A percentile compares a stretch with the other conserved stretches of the same genome.
Conservation (phyloP, 2,888 invertebrate genomes). For the Drosophila glabriapex region DNA sequence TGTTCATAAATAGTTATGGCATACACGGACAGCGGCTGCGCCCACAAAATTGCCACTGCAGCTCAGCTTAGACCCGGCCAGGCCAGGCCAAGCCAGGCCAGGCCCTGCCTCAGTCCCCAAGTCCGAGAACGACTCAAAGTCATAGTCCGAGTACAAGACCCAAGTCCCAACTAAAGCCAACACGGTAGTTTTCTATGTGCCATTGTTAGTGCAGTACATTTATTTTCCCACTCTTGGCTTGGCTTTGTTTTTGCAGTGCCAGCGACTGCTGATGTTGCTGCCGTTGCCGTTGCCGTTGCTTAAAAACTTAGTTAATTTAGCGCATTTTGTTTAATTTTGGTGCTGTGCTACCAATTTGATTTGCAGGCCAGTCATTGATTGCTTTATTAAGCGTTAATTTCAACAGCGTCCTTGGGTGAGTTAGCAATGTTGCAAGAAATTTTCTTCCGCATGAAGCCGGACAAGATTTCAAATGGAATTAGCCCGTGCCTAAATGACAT, state of each 20-base stretch:
- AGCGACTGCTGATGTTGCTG: constrained; percentile 1
- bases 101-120: constrained; percentile 35
- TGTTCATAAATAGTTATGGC: constrained; percentile 82
- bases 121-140: constrained; percentile 51
- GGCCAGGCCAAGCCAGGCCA: constrained; percentile 14
- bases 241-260: constrained; percentile 43
- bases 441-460: constrained; percentile 61
- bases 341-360: constrained; percentile 75
- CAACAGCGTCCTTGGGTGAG: constrained; percentile 68
- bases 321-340: constrained; percentile 74
- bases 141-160: constrained; percentile 15
- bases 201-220: constrained; percentile 76
- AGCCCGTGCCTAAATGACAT: constrained; percentile 33
- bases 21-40: constrained; percentile 79
- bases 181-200: constrained; percentile 43
- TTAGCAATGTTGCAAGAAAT: constrained; percentile 37
- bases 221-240: constrained; percentile 77
- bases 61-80: constrained; percentile 29
- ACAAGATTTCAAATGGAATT: constrained; percentile 12
- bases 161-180: constrained; percentile 25
- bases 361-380: constrained; percentile 74
- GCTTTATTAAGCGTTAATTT: constrained; percentile 81
- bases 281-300: constrained; percentile 41
- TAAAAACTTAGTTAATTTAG: constrained; percentile 76
- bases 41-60: constrained; percentile 74